Evolutionary conservation across 2,888 invertebrate genomes (phyloP).

Genomic region (Leucophora obtusa): DNA sequence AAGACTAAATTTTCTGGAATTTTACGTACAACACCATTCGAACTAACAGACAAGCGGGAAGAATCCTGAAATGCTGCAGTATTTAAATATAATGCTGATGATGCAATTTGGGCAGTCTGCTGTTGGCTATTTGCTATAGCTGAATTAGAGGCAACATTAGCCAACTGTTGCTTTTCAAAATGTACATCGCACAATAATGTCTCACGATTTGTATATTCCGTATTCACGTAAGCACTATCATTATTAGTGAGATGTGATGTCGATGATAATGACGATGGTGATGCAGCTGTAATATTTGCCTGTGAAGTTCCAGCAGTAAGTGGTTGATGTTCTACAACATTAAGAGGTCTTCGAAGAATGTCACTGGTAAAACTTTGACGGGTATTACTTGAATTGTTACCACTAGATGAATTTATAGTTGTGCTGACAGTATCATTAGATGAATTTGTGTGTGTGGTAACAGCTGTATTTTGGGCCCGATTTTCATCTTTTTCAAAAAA

Average conservation of each 20-base stretch:
- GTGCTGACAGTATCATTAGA: conserved; percentile 68
- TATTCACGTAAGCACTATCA: conserved; percentile 75
- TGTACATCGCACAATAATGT: conserved; percentile 74
- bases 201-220: conserved; percentile 76
- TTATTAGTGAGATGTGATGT: conserved; percentile 60
- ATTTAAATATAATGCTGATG: conserved; percentile 71
- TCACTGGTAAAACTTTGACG: conserved; percentile 62
- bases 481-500: conserved; percentile 67
- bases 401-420: conserved; percentile 71
- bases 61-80: conserved; percentile 62
- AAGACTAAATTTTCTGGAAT: conserved; percentile 78
- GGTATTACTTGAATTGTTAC: conserved; percentile 54
- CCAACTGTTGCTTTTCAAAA: conserved; percentile 71
- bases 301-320: conserved; percentile 20
- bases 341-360: conserved; percentile 59
- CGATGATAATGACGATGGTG: conserved; percentile 18
- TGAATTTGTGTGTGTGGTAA: conserved; percentile 70
- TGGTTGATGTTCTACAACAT: conserved; percentile 58
- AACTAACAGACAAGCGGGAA: conserved; percentile 70
- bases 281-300: conserved; percentile 11
- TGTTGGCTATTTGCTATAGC: neutral
- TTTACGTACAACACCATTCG: conserved; percentile 75
- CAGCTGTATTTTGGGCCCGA: conserved; percentile 69
- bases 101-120: conserved; percentile 17
- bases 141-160: conserved; percentile 23